Evolutionary conservation across 2,888 invertebrate genomes (phyloP).

Genomic region (Netelia melanura): DNA sequence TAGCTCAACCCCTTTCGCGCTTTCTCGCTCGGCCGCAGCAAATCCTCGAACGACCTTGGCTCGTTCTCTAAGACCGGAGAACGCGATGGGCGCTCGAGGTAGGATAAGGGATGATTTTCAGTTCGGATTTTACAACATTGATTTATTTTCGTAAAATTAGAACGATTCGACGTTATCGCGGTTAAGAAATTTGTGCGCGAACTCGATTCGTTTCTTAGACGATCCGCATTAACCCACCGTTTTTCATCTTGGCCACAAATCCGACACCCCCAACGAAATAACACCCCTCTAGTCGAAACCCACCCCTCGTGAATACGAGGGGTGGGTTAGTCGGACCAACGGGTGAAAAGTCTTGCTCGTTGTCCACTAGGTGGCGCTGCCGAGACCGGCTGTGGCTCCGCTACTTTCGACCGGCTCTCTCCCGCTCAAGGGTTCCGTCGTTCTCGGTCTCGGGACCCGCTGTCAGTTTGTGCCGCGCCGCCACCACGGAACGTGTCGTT

Average conservation of each 20-base stretch:
- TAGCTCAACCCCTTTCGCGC: constrained; percentile 56
- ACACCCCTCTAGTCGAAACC: constrained; percentile 26
- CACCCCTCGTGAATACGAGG: constrained; percentile 48
- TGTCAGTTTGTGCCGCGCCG: constrained; percentile 84
- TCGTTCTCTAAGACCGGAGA: constrained; percentile 22
- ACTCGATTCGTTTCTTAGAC: not conserved
- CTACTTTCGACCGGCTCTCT: constrained; percentile 69
- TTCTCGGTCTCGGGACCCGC: constrained; percentile 73
- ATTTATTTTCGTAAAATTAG: too few species aligned
- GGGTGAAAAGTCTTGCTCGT: constrained; percentile 66
- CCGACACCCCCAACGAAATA: constrained; percentile 68
- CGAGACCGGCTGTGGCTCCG: constrained; percentile 56
- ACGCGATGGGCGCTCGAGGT: not conserved
- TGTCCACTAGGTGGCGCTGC: constrained; percentile 78
- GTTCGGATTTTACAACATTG: too few species aligned
- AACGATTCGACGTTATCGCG: too few species aligned
- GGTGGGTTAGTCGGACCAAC: constrained; percentile 21
- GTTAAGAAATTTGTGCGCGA: not conserved
- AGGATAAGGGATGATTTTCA: not conserved
- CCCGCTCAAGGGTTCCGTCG: constrained; percentile 61
- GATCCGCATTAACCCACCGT: not conserved
- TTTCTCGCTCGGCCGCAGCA: constrained; percentile 62
- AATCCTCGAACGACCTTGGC: constrained; percentile 46
- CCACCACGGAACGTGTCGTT: constrained; percentile 77
- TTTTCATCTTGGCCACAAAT: constrained; percentile 25